Percentiles rank a stretch among this genome's conserved stretches.
These are phyloP conservation scores for Tachuris rubrigastra DNA, from an alignment of 2,113 vertebrate genomes.

Conservation along the genomic window DNA sequence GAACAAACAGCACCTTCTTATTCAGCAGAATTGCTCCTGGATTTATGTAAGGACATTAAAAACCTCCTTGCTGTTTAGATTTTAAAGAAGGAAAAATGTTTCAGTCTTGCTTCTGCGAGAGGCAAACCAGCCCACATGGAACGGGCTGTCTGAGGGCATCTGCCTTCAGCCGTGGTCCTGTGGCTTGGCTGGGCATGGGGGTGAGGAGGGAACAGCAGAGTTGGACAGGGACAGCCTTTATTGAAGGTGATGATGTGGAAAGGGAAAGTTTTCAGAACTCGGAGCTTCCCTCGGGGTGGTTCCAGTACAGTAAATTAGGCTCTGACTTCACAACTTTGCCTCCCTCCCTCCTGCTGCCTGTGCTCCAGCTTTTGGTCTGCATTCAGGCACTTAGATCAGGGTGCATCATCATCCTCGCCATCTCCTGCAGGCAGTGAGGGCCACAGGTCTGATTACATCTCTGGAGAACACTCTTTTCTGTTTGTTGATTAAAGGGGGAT, in stretches of 20 bases:
- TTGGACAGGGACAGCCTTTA: not conserved
- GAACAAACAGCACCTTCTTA: not conserved
- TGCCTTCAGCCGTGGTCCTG: accelerated
- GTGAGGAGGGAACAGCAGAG: not conserved
- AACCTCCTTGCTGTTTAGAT: not conserved
- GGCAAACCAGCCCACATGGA: not conserved
- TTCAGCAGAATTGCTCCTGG: not conserved
- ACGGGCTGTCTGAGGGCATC: not conserved
- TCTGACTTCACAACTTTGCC: not conserved
- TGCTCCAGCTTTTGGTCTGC: not conserved
- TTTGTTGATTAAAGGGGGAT: not conserved
- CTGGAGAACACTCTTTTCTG: not conserved
- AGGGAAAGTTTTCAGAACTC: not conserved
- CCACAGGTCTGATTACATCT: not conserved
- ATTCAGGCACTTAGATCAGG: not conserved
- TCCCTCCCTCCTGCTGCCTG: not conserved
- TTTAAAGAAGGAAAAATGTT: not conserved
- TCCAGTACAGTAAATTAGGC: not conserved
- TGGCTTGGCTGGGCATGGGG: not conserved
- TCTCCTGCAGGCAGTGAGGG: not conserved
- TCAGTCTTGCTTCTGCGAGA: not conserved
- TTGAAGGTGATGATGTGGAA: not conserved
- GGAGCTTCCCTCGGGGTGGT: not conserved
- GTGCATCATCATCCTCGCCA: not conserved
- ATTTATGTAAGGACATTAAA: not conserved